phyloP scores from a whole-genome alignment of 2,888 invertebrate genomes.

The Odiellus spinosus region DNA sequence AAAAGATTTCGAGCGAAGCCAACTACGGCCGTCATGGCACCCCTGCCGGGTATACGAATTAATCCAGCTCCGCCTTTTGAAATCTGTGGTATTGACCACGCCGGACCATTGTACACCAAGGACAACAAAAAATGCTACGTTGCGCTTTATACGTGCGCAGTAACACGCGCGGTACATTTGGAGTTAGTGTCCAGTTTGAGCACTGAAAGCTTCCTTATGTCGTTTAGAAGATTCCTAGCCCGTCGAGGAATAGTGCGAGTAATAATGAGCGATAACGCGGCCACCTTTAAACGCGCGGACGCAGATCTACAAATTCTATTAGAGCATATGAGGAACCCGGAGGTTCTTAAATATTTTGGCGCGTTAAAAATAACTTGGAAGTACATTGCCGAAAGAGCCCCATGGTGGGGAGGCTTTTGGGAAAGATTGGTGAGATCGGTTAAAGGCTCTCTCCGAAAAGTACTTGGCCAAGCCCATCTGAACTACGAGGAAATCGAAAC shows the following conservation, averaged over 20 bases:
- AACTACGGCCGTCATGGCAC: too few relatives aligned
- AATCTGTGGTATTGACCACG: conserved; percentile 26
- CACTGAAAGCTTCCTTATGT: conserved; percentile 23
- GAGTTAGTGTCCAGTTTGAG: conserved; percentile 25
- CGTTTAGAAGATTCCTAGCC: conserved; percentile 25
- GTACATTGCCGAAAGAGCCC: conserved; percentile 29
- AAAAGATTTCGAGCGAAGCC: too few relatives aligned
- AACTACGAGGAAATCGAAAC: conserved; percentile 25
- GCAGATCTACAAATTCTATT: conserved; percentile 22
- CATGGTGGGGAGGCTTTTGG: conserved; percentile 33
- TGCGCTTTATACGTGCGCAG: conserved; percentile 28
- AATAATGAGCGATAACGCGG: conserved; percentile 29
- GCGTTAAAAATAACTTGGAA: conserved; percentile 20
- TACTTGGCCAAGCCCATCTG: conserved; percentile 29
- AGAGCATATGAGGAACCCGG: conserved; percentile 6
- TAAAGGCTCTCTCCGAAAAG: conserved; percentile 26
- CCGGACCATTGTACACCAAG: conserved; percentile 26
- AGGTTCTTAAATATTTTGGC: conserved; percentile 3
- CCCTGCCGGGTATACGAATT: too few relatives aligned
- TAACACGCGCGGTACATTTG: conserved; percentile 28
- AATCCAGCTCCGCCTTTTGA: conserved; percentile 11
- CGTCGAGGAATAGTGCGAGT: conserved; percentile 24
- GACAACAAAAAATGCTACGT: conserved; percentile 24
- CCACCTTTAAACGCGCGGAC: conserved; percentile 27
- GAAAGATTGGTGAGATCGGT: conserved; percentile 29